phyloP scores from a whole-genome alignment of 2,888 invertebrate species.

The Xanthorhoe spadicearia region DNA sequence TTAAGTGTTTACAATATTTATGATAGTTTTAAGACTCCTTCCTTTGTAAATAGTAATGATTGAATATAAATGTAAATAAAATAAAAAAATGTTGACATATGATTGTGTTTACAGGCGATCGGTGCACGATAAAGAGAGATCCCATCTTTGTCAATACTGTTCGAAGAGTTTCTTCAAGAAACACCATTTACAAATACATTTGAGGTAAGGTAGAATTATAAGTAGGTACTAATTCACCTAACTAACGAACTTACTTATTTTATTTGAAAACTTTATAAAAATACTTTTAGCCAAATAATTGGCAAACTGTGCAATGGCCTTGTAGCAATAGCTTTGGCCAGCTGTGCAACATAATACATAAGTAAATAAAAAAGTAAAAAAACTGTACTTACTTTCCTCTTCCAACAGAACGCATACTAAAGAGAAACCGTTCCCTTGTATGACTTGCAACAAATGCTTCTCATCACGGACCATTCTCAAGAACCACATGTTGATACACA shows the following conservation, averaged over 20 bases:
- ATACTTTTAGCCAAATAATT: too few species aligned
- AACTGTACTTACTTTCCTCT: neutral
- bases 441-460: constrained; percentile 68
- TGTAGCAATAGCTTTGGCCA: too few species aligned
- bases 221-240: too few species aligned
- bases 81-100: neutral
- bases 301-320: too few species aligned
- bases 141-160: constrained; percentile 76
- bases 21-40: too few species aligned
- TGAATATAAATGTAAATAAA: too few species aligned
- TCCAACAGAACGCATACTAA: constrained; percentile 70
- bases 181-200: constrained; percentile 69
- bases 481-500: constrained; percentile 59
- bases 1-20: too few species aligned
- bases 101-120: constrained; percentile 64
- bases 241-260: too few species aligned
- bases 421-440: constrained; percentile 70
- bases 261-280: too few species aligned
- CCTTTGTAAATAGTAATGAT: neutral
- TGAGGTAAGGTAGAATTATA: constrained; percentile 57
- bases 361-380: too few species aligned
- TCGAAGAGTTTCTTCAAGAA: constrained; percentile 79
- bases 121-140: constrained; percentile 74
- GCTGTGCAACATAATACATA: too few species aligned
- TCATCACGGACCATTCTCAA: constrained; percentile 55